Evolutionary conservation across 2,888 invertebrate species (phyloP).

Genomic region (Nysson spinosus): DNA sequence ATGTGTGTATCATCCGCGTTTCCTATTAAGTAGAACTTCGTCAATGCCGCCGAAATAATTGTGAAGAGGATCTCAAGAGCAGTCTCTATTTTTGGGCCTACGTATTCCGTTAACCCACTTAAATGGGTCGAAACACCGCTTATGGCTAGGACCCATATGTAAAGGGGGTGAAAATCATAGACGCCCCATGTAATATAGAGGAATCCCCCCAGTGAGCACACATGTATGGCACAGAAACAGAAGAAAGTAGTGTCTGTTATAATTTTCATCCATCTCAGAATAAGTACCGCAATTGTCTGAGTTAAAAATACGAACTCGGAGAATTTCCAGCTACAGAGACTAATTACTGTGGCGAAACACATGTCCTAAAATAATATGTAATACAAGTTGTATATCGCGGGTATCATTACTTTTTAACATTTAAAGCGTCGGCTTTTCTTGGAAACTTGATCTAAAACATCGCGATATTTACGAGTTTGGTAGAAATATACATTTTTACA

Average conservation of each 20-base stretch:
- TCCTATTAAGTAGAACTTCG: constrained; percentile 56
- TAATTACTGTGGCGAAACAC: constrained; percentile 68
- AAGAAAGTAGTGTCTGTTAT: constrained; percentile 77
- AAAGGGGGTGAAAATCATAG: constrained; percentile 74
- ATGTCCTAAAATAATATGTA: constrained; percentile 66
- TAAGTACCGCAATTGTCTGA: constrained; percentile 85
- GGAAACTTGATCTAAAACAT: too few species aligned
- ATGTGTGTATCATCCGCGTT: constrained; percentile 83
- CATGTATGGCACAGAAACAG: constrained; percentile 65
- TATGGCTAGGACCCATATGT: constrained; percentile 76
- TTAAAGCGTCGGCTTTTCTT: too few species aligned
- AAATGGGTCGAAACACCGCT: constrained; percentile 10
- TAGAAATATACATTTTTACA: too few species aligned
- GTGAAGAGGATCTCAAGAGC: constrained; percentile 63
- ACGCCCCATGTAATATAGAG: constrained; percentile 2
- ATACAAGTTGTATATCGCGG: background rate
- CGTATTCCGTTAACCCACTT: background rate
- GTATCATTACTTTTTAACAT: too few species aligned
- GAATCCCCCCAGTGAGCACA: constrained; percentile 55
- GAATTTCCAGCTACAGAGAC: constrained; percentile 87
- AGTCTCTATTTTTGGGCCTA: constrained; percentile 19
- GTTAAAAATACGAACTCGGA: constrained; percentile 89
- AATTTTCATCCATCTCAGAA: constrained; percentile 82
- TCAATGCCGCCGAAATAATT: constrained; percentile 56
- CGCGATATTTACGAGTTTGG: too few species aligned